phyloP scores from a whole-genome alignment of 2,888 invertebrate species.

The Tryphoninae sp. region DNA sequence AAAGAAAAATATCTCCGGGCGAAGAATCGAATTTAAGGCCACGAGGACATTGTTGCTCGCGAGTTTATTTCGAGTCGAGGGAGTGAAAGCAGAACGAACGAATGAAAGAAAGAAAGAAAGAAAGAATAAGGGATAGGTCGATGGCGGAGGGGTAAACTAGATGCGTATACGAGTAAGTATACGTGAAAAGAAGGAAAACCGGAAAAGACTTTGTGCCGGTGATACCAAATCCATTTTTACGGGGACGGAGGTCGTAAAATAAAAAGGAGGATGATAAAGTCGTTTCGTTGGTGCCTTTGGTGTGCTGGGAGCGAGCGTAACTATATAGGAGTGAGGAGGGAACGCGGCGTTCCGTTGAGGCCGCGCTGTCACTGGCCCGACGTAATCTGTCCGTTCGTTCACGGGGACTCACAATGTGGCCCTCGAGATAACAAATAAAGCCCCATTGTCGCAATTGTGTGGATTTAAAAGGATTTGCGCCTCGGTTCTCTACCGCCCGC shows the following conservation, averaged over 20 bases:
- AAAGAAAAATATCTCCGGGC: background rate
- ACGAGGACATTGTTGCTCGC: background rate
- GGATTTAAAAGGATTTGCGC: slow-evolving; percentile 82
- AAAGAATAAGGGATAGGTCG: slow-evolving; percentile 45
- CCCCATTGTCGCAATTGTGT: slow-evolving; percentile 82
- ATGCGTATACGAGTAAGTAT: slow-evolving; percentile 30
- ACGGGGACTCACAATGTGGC: slow-evolving; percentile 82
- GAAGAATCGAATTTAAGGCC: slow-evolving; percentile 3
- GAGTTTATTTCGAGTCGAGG: slow-evolving; percentile 24
- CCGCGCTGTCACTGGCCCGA: slow-evolving; percentile 80
- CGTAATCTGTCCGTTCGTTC: slow-evolving; percentile 82
- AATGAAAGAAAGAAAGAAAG: slow-evolving; percentile 61
- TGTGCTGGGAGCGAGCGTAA: slow-evolving; percentile 51
- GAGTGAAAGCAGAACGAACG: slow-evolving; percentile 24
- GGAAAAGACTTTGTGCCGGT: slow-evolving; percentile 64
- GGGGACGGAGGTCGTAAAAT: slow-evolving; percentile 76
- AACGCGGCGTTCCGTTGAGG: slow-evolving; percentile 75
- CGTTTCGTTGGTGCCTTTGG: slow-evolving; percentile 72
- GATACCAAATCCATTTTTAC: slow-evolving; percentile 75
- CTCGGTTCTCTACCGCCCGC: slow-evolving; percentile 68
- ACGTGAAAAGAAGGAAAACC: slow-evolving; percentile 58
- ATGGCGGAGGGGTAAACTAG: slow-evolving; percentile 36
- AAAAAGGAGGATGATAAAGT: slow-evolving; percentile 80
- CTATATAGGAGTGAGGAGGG: slow-evolving; percentile 37
- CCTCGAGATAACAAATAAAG: slow-evolving; percentile 82